These are phyloP conservation scores for Thymallus thymallus DNA, from an alignment of 2,113 vertebrate genomes.

Conservation along the genomic window DNA sequence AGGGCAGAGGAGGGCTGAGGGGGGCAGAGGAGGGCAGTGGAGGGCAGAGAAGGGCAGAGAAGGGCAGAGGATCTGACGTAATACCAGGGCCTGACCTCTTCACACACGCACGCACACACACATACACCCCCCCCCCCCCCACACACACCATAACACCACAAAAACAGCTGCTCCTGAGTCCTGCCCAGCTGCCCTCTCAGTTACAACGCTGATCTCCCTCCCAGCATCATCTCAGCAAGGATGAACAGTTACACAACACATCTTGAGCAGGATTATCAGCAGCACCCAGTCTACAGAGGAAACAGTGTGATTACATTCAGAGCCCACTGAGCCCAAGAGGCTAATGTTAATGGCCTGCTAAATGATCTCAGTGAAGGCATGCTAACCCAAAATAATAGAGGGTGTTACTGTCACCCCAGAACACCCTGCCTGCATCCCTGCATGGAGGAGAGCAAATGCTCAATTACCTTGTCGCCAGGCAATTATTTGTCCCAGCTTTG, in stretches of 20 bases:
- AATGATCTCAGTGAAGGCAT: constrained; percentile 62
- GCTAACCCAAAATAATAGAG: constrained; percentile 25
- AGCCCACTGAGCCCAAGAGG: constrained; percentile 38
- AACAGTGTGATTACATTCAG: constrained; percentile 42
- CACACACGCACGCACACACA: constrained; percentile 1
- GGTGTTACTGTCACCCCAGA: background rate
- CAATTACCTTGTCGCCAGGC: constrained; percentile 70
- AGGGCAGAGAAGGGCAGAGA: background rate
- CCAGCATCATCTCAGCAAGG: constrained; percentile 5
- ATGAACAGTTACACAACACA: background rate
- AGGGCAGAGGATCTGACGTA: constrained; percentile 33
- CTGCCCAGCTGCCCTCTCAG: constrained; percentile 26
- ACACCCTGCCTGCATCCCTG: constrained; percentile 27
- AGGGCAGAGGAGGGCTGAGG: background rate
- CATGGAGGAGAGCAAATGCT: constrained; percentile 19
- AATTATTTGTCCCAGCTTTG: constrained; percentile 75
- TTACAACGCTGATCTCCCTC: background rate
- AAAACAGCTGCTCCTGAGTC: constrained; percentile 32
- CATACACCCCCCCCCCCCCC: background rate
- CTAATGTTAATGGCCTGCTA: constrained; percentile 54
- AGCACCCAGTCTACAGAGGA: constrained; percentile 16
- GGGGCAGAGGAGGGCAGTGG: background rate
- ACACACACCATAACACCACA: constrained; percentile 4
- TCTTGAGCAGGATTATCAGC: background rate
- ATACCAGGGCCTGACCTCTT: constrained; percentile 18